Conservation (phyloP, 1,140 invertebrate species). For the Neodiprion fabricii region DNA sequence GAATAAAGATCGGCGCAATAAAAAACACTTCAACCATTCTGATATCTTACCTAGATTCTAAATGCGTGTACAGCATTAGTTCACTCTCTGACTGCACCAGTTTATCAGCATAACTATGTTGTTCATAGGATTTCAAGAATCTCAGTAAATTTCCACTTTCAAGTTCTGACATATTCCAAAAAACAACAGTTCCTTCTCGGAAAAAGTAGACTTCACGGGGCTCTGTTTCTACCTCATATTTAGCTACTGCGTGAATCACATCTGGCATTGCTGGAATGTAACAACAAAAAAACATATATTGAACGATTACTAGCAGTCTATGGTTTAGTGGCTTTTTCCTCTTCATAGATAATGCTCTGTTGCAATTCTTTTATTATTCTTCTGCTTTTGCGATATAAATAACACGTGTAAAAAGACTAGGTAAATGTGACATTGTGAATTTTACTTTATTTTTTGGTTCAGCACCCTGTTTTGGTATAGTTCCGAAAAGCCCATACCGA, state of each 20-base stretch:
- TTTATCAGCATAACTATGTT: conserved; percentile 72
- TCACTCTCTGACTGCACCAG: conserved; percentile 82
- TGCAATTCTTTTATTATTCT: too few relatives aligned
- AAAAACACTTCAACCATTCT: neutral
- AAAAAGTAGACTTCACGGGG: conserved; percentile 85
- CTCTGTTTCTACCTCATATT: conserved; percentile 75
- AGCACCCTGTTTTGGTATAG: too few relatives aligned
- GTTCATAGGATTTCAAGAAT: conserved; percentile 71
- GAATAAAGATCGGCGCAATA: neutral
- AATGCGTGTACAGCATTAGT: conserved; percentile 80
- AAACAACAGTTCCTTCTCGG: conserved; percentile 85
- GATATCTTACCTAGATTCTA: conserved; percentile 60
- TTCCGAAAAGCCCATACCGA: too few relatives aligned
- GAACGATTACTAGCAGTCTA: too few relatives aligned
- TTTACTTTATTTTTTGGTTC: neutral
- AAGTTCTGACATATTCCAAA: conserved; percentile 91
- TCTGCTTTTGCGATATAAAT: too few relatives aligned
- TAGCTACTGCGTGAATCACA: conserved; percentile 77
- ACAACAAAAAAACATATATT: neutral
- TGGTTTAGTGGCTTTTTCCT: too few relatives aligned
- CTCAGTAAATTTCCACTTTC: conserved; percentile 80
- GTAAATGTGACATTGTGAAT: neutral
- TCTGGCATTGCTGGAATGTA: conserved; percentile 63
- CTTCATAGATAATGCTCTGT: too few relatives aligned
- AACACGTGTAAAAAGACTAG: too few relatives aligned